phyloP scores from a whole-genome alignment of 2,797 vertebrate species.

The Hoplostethus atlanticus region DNA sequence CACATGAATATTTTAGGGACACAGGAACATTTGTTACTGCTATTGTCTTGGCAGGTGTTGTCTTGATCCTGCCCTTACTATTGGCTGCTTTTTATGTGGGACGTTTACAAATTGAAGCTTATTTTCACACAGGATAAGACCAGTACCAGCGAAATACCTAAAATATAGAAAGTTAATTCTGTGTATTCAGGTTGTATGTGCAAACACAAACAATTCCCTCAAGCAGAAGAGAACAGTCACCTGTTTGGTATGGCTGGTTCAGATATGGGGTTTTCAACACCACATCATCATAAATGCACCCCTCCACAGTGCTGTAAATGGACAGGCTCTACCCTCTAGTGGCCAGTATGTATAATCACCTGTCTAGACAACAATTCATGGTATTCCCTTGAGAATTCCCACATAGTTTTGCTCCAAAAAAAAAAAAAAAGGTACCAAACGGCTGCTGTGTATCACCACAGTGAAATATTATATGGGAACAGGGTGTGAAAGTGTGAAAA shows the following conservation, averaged over 20 bases:
- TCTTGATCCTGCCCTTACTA: background rate
- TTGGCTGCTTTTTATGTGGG: background rate
- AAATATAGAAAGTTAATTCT: too few relatives aligned
- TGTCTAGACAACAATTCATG: background rate
- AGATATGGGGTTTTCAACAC: background rate
- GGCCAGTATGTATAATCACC: slow-evolving; percentile 17
- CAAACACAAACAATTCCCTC: background rate
- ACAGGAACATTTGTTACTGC: background rate
- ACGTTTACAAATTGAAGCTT: too few relatives aligned
- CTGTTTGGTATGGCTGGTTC: background rate
- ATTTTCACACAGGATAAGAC: too few relatives aligned
- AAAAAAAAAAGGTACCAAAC: background rate
- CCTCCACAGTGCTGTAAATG: background rate
- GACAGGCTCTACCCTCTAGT: slow-evolving; percentile 43
- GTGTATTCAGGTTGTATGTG: background rate
- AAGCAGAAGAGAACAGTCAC: background rate
- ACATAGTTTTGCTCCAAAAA: background rate
- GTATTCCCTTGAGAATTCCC: background rate
- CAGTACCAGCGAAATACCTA: background rate
- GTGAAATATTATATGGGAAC: background rate
- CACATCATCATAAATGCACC: background rate
- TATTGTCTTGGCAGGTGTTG: background rate
- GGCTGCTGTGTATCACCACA: background rate
- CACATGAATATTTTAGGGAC: background rate
- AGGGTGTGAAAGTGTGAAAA: background rate